phyloP scores from a whole-genome alignment of 2,113 vertebrate species.

The Herpailurus yagouaroundi region DNA sequence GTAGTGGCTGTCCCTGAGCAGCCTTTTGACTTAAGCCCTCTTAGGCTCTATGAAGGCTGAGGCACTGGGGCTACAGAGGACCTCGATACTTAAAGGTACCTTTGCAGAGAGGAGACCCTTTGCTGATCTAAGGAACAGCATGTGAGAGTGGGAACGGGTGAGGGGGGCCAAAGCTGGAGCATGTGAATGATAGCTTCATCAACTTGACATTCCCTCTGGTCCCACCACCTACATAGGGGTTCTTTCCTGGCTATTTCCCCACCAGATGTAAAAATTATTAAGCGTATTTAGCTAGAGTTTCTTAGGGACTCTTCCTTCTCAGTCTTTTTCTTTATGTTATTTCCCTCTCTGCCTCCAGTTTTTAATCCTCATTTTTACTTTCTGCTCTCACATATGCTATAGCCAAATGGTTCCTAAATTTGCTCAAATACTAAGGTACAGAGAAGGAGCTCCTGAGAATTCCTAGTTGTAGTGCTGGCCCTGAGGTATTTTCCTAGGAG shows the following conservation, averaged over 20 bases:
- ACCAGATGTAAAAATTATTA: conserved; percentile 80
- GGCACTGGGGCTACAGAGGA: background rate
- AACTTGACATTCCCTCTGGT: conserved; percentile 39
- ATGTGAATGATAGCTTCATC: conserved; percentile 76
- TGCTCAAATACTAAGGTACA: background rate
- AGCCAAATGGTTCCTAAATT: background rate
- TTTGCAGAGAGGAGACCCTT: conserved; percentile 29
- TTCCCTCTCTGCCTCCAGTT: background rate
- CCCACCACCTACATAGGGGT: conserved; percentile 61
- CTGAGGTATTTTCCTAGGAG: background rate
- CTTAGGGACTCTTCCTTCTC: conserved; percentile 56
- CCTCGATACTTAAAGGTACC: conserved; percentile 45
- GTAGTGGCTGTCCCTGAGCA: conserved; percentile 23
- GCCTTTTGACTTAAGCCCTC: conserved; percentile 57
- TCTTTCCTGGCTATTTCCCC: conserved; percentile 71
- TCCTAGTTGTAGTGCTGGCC: background rate
- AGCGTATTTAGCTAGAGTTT: conserved; percentile 59
- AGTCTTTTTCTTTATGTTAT: background rate
- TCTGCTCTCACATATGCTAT: background rate
- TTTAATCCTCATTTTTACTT: conserved; percentile 32
- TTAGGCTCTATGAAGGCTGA: background rate
- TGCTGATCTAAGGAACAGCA: conserved; percentile 72
- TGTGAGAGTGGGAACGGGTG: background rate
- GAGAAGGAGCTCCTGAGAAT: background rate
- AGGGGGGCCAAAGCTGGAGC: background rate